Base-by-base conservation (phyloP, 2,888 invertebrate genomes). In the Pasiphila rectangulata region DNA sequence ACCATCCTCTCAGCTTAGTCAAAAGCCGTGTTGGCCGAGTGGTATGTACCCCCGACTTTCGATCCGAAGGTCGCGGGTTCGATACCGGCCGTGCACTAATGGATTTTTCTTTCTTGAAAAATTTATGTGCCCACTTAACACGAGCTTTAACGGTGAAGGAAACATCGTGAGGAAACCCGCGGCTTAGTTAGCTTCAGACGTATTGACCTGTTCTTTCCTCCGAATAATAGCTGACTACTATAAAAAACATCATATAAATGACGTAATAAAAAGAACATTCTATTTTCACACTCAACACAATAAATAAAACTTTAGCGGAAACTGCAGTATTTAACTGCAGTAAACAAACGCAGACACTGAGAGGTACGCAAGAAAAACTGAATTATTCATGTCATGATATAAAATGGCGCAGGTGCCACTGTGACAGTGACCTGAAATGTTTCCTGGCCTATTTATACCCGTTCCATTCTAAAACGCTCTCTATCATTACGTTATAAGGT, bases 401-500 rank as follows among this genome's bases (percentile, higher is more conserved):
- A 56, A 43, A 51, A 51, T 45, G 35, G 42, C 45, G 32, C 54
- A 57, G 55, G 57, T 57, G 55, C 44, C 50, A 54, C 48, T 57
- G 52, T 48, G 55, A 55, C 50, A 57, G 40, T 57, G 57, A 57
- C 57, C 57, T 49, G 46, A 49, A 53, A 45, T 27, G 50, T 51
- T 52, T 55, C 55, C 57, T 57, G 55, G 51, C 57, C 55, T 52
- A 51, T 53, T 54, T 55, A 41, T 24, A 42, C 27, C 16, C 12
- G 15, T 25, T 5, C 23, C 45, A 35, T 19, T 19, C 42, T 41
- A 39, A 51, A 54, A 39, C n/a, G 23, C 44, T 19, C 51, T 44
- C 44, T 51, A 51, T 13, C 5, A 4, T 25, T 32, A 24, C 24
- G 10, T 6, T 1, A 23, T 46, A 51, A 7, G 30, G 30, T 48